phyloP scores from a whole-genome alignment of 2,797 vertebrate genomes.

The Hozukius guyotensis region DNA sequence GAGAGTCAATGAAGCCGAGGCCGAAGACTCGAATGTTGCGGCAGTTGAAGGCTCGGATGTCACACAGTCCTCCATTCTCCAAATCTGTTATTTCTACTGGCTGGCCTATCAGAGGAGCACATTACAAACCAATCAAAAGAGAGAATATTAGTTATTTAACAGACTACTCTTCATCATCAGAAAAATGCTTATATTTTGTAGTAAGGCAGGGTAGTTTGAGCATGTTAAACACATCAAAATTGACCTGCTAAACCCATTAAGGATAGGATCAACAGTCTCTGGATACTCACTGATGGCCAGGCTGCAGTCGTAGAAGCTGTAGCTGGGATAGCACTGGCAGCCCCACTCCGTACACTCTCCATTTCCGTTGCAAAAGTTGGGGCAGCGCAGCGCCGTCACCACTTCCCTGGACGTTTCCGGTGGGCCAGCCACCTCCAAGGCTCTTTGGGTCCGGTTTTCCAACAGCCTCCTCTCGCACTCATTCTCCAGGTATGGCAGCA shows the following conservation, averaged over 20 bases:
- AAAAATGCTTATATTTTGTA: not conserved
- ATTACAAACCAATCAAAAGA: not conserved
- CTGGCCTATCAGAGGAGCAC: slow-evolving; percentile 60
- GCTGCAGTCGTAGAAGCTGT: slow-evolving; percentile 85
- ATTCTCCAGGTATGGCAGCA: slow-evolving; percentile 85
- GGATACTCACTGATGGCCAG: slow-evolving; percentile 79
- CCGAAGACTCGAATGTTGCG: slow-evolving; percentile 72
- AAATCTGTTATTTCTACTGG: slow-evolving; percentile 78
- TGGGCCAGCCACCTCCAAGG: slow-evolving; percentile 19
- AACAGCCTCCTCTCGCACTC: slow-evolving; percentile 86
- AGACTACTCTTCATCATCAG: not conserved
- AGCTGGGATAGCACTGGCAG: slow-evolving; percentile 79
- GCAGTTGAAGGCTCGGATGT: slow-evolving; percentile 72
- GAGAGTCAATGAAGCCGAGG: slow-evolving; percentile 74
- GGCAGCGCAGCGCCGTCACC: slow-evolving; percentile 76
- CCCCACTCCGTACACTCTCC: slow-evolving; percentile 82
- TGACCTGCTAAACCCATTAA: not conserved
- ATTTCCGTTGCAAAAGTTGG: slow-evolving; percentile 80
- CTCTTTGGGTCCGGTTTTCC: slow-evolving; percentile 66
- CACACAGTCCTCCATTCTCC: slow-evolving; percentile 79
- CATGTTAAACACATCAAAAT: not conserved
- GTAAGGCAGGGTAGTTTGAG: not conserved
- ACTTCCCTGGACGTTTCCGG: slow-evolving; percentile 36
- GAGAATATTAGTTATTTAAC: not conserved
- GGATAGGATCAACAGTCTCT: not conserved